Evolutionary conservation across 2,888 invertebrate genomes (phyloP), one percentile per base, ranked within the genome.

Genomic region (Cephus pygmeus): DNA sequence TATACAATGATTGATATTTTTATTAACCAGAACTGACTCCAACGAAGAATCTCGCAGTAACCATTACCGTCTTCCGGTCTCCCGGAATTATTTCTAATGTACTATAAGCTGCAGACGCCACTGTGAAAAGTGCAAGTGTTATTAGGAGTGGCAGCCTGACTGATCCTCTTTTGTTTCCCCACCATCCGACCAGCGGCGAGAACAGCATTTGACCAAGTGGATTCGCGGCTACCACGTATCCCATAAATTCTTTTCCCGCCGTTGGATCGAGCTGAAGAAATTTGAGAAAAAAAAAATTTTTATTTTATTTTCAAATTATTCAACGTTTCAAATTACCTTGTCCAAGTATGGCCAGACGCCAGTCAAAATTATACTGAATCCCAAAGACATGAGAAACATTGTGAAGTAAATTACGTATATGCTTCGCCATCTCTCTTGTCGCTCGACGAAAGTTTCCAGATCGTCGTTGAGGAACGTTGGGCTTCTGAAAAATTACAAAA

Each of bases 341-440:
- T 95, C 95, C 79, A 97, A 93, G 90, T 96, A 97, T 2, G 97
- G 97, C 96, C 96, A 97, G 74, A 97, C 96, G 78, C 97, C 97
- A 0, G 97, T 97, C 73, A 97, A 93, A 84, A 96, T 95, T 84
- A 97, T 96, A 90, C 97, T 97, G 92, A 97, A 97, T 35, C 97
- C 97, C 75, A 97, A 92, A 0, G 97, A 96, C 95, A 97, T 97
- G 83, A 97, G 94, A 92, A 97, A 97, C 95, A 97, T 97, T 77
- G 97, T 97, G 91, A 97, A 97, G 92, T 97, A 97, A 88, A 97
- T 96, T 73, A 96, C 93, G 87, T 96, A 94, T 81, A 97, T 93
- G 82, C 97, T 97, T 83, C 94, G 93, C 95, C 96, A 96, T 92
- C 97, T 93, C 89, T 95, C 93, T 84, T 93, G 93, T 84, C 94